Evolutionary conservation across 2,113 vertebrate genomes (phyloP).

Genomic region (Nematolebias whitei): DNA sequence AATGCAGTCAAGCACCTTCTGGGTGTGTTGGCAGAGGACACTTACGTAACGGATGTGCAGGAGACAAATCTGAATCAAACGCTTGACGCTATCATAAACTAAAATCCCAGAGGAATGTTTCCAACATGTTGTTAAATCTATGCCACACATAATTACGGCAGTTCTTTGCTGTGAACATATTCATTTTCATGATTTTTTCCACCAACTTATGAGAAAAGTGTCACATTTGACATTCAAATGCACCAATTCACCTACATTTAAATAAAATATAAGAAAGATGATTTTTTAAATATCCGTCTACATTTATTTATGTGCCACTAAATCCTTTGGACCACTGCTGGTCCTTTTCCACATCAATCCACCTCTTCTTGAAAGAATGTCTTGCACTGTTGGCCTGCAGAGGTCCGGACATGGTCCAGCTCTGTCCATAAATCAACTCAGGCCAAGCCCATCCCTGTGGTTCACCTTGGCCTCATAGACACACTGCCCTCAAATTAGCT

Average conservation of each 20-base stretch:
- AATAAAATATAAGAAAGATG: no score
- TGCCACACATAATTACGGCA: no score
- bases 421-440: slow-evolving; percentile 25
- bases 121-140: no score
- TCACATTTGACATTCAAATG: no score
- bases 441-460: slow-evolving; percentile 33
- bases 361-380: slow-evolving; percentile 12
- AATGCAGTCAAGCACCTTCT: no score
- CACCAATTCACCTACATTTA: no score
- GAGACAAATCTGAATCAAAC: no score
- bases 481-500: slow-evolving; percentile 37
- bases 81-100: no score
- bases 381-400: slow-evolving; percentile 9
- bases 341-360: slow-evolving; percentile 23
- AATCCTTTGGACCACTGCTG: not conserved
- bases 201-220: not conserved
- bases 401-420: slow-evolving; percentile 51
- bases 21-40: no score
- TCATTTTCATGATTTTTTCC: not conserved
- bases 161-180: no score
- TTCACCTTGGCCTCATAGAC: slow-evolving; percentile 37
- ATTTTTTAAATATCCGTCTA: not conserved
- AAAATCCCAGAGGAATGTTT: no score
- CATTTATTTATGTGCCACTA: not conserved
- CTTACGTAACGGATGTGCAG: no score